These are phyloP conservation scores for Phyllostomus hastatus DNA, from an alignment of 2,113 vertebrate genomes.

Conservation along the genomic window DNA sequence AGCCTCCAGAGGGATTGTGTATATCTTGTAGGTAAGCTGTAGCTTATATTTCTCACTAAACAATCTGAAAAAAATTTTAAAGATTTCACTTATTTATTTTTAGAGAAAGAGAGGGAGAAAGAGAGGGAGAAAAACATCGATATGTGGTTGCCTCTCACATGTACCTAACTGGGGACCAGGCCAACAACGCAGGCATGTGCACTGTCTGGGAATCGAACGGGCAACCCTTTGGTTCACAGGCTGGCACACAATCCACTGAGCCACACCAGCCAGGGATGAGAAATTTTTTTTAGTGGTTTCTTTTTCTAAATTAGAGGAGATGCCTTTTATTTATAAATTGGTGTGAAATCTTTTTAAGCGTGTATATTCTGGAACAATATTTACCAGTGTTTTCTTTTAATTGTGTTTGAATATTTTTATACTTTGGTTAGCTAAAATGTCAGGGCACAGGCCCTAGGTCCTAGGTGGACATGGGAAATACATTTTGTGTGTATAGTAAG, in stretches of 20 bases:
- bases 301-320: not conserved
- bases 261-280: no score
- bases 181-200: no score
- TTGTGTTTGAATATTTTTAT: not conserved
- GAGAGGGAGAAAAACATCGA: no score
- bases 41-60: not conserved
- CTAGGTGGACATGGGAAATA: not conserved
- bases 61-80: not conserved
- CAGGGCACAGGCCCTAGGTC: not conserved
- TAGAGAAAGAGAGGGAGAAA: no score
- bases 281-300: not conserved
- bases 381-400: not conserved
- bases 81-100: no score
- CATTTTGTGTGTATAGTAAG: not conserved
- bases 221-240: no score
- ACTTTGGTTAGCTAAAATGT: not conserved
- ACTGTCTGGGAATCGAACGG: no score
- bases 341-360: not conserved
- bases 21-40: not conserved
- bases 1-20: not conserved
- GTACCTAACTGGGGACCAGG: no score
- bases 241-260: no score
- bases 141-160: no score
- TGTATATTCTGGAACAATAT: not conserved
- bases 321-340: not conserved